Base-by-base conservation (phyloP, 1,140 invertebrate genomes). In the Cydia pomonella region DNA sequence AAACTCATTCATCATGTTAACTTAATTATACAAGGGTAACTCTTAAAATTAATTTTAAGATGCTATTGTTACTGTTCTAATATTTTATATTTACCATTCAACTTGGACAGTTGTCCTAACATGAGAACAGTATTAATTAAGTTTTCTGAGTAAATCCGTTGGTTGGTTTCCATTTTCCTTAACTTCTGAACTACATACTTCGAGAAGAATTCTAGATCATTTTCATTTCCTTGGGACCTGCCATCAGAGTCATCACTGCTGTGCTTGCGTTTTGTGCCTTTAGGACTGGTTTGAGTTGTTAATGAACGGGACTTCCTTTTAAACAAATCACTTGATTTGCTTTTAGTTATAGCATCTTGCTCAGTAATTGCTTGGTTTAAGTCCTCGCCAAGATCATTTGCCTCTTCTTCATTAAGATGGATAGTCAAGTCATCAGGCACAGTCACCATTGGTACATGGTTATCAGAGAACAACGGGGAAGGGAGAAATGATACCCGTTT, bases 181-280 rank as follows among this genome's bases (percentile, higher is more conserved):
- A 93, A 76, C 76, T 93, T 93, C 80, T 93, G 91, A 0, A 90
- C 91, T 72, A 93, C 84, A 88, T 93, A 93, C 79, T 93, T 93
- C 9, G 91, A 90, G 75, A 93, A 93, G 74, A 89, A 93, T 78
- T 93, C 91, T 63, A 92, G 79, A 79, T 93, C 91, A 84, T 87
- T 87, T 27, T 92, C 91, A 87, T 87, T 92, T 6, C 81, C 82
- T 63, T 84, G 83, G 72, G 21, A 73, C 80, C 78, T 84, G 6
- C 64, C 7, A 29, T 84, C 79, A 9, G 64, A 74, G 53, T 87
- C 82, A 59, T 88, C 79, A 44, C 76, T 76, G 73, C 79, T 88
- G 3, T 77, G 73, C 78, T 89, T 90, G 74, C 83, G 83, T 81
- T 87, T 92, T 59, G 73, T 73, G 72, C 78, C 76, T 80, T 79